A percentile compares a stretch with the other conserved stretches of the same genome.
Evolutionary conservation across 2,113 vertebrate genomes (phyloP).

Genomic region (Lepisosteus oculatus): DNA sequence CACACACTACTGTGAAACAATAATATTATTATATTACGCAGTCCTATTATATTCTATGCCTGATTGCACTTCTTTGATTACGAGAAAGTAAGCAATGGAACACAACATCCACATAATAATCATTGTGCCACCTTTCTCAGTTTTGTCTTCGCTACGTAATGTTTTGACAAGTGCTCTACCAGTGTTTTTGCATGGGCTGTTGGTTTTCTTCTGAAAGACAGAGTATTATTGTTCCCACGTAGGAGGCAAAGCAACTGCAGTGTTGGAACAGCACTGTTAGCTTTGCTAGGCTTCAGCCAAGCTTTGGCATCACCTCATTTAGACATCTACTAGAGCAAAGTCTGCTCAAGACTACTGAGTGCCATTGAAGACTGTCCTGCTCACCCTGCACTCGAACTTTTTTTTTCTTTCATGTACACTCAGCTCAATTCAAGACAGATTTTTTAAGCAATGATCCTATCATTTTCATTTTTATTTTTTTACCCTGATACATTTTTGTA

Average conservation of each 20-base stretch:
- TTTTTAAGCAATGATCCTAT: no score
- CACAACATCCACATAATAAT: not conserved
- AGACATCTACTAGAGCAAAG: no score
- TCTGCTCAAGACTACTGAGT: no score
- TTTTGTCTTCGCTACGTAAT: not conserved
- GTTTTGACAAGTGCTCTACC: not conserved
- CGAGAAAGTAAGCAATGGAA: not conserved
- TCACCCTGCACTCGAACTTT: no score
- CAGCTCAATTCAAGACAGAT: no score
- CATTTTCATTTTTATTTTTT: no score
- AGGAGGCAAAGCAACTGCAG: no score
- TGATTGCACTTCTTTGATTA: not conserved
- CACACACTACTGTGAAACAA: not conserved
- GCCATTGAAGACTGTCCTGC: no score
- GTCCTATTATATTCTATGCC: not conserved
- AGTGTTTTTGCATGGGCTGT: not conserved
- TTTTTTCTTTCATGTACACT: no score
- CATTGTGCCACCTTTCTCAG: not conserved
- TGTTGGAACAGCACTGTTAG: no score
- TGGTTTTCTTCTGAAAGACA: not conserved
- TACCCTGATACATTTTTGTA: no score
- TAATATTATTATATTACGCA: not conserved
- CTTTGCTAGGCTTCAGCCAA: not conserved
- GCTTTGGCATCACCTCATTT: not conserved
- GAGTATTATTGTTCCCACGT: not conserved